Conservation (phyloP, 2,888 invertebrate genomes). For the Hyppa rectilinea region DNA sequence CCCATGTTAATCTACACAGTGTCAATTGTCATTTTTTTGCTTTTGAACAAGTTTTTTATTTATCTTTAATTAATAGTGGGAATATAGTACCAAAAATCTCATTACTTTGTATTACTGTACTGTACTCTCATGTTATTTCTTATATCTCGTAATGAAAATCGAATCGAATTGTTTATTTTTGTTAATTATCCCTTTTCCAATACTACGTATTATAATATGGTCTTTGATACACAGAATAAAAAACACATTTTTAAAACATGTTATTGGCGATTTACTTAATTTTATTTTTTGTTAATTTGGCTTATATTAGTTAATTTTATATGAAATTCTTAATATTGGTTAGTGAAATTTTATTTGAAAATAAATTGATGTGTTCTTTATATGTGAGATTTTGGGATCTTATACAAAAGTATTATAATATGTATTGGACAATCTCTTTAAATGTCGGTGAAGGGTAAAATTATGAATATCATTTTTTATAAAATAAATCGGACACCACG, state of each 20-base stretch:
- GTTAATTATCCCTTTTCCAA: background rate
- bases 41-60: background rate
- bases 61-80: background rate
- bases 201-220: background rate
- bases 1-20: background rate
- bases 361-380: slow-evolving; percentile 43
- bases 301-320: slow-evolving; percentile 17
- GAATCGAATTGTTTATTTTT: slow-evolving; percentile 9
- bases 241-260: slow-evolving; percentile 24
- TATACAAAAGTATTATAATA: slow-evolving; percentile 40
- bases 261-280: slow-evolving; percentile 62
- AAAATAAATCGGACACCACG: slow-evolving; percentile 33
- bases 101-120: slow-evolving; percentile 15
- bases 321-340: slow-evolving; percentile 34
- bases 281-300: slow-evolving; percentile 37
- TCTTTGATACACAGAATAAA: slow-evolving; percentile 16
- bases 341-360: slow-evolving; percentile 40
- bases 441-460: slow-evolving; percentile 54
- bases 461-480: slow-evolving; percentile 38
- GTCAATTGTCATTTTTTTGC: background rate
- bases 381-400: slow-evolving; percentile 29
- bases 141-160: slow-evolving; percentile 1
- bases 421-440: slow-evolving; percentile 30
- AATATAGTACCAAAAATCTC: slow-evolving; percentile 46
- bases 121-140: background rate